These are phyloP conservation scores for Microchirus variegatus DNA, from an alignment of 2,797 vertebrate species.

Conservation along the genomic window DNA sequence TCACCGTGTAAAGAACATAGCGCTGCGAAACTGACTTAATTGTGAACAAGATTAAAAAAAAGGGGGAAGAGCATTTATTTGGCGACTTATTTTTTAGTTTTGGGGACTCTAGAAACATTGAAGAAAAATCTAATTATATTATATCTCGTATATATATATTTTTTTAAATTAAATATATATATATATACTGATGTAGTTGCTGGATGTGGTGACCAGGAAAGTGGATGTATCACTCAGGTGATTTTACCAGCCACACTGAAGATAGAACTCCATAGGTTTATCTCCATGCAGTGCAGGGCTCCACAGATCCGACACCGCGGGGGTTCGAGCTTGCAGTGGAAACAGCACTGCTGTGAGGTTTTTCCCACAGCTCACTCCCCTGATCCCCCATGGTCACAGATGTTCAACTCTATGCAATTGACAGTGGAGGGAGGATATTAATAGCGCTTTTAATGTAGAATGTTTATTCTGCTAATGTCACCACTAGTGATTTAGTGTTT, in stretches of 20 bases:
- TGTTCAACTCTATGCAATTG: slow-evolving; percentile 41
- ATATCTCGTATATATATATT: neutral
- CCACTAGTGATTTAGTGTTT: neutral
- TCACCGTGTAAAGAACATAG: neutral
- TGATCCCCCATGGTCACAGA: slow-evolving; percentile 34
- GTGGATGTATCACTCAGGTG: neutral
- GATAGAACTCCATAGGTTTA: slow-evolving; percentile 7
- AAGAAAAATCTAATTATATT: neutral
- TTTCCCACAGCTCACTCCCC: slow-evolving; percentile 42
- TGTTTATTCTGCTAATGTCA: slow-evolving; percentile 27
- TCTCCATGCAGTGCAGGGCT: slow-evolving; percentile 5
- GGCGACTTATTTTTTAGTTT: neutral
- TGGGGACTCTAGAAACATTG: neutral
- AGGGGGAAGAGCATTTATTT: neutral
- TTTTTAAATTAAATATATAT: neutral
- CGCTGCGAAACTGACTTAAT: neutral
- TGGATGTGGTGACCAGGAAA: neutral
- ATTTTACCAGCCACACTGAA: neutral
- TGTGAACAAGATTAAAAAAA: neutral
- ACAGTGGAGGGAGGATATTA: slow-evolving; percentile 48
- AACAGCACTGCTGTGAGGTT: slow-evolving; percentile 53
- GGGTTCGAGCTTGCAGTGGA: slow-evolving; percentile 48
- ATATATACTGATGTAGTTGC: neutral
- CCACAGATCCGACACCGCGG: slow-evolving; percentile 24
- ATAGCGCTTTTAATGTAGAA: slow-evolving; percentile 39